Conservation (phyloP, 1,140 invertebrate genomes). For the Drosophila fuyamai region DNA sequence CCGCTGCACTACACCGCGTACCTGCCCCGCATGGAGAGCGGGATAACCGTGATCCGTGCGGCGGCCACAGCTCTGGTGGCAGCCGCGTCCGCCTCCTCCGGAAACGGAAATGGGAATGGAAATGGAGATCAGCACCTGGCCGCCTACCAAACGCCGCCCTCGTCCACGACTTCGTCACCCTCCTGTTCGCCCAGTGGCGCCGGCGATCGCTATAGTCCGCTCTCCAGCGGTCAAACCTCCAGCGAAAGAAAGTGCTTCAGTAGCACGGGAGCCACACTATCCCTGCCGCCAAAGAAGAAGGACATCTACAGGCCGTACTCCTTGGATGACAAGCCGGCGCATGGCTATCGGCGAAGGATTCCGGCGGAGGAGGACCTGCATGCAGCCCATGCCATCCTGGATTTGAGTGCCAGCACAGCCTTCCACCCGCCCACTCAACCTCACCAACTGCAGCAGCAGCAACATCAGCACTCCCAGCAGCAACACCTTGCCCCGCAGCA, state of each 20-base stretch:
- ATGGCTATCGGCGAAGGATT: constrained; percentile 86
- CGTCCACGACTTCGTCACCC: constrained; percentile 78
- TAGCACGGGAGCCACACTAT: constrained; percentile 91
- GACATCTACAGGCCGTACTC: constrained; percentile 95
- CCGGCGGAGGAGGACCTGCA: constrained; percentile 91
- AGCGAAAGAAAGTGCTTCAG: constrained; percentile 89
- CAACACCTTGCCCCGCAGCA: constrained; percentile 59
- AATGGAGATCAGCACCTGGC: constrained; percentile 57
- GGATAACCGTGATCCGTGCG: constrained; percentile 85
- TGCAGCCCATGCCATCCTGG: constrained; percentile 93
- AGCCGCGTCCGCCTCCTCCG: constrained; percentile 57
- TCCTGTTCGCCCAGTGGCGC: constrained; percentile 72
- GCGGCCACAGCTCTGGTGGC: constrained; percentile 77
- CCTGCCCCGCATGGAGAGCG: constrained; percentile 86
- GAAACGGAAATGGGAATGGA: constrained; percentile 4
- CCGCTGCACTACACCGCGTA: constrained; percentile 88
- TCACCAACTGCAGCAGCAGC: constrained; percentile 72
- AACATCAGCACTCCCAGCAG: constrained; percentile 64
- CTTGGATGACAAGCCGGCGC: constrained; percentile 87
- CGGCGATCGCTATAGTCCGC: constrained; percentile 67
- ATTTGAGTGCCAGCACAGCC: constrained; percentile 93
- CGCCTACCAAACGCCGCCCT: constrained; percentile 80
- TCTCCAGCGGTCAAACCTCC: constrained; percentile 69
- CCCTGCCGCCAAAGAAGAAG: constrained; percentile 94
- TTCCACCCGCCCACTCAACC: constrained; percentile 87